phyloP scores from a whole-genome alignment of 2,888 invertebrate genomes.

The Sipha maydis region DNA sequence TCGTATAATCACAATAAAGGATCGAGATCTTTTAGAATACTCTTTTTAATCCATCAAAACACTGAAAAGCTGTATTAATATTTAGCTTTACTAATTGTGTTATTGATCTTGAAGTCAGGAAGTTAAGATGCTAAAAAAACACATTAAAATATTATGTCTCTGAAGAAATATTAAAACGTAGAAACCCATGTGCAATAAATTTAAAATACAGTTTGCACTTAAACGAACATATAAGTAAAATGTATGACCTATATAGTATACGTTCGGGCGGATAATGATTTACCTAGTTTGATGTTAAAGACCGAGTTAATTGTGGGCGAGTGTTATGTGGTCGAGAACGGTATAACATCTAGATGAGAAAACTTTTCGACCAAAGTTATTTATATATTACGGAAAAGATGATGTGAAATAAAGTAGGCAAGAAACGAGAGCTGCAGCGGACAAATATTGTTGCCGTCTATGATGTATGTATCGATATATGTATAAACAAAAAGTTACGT shows the following conservation, averaged over 20 bases:
- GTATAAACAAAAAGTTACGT: slow-evolving; percentile 15
- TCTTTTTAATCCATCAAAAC: neutral
- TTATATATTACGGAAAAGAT: neutral
- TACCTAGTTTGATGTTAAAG: neutral
- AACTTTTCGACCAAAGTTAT: slow-evolving; percentile 33
- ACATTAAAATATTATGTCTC: no score
- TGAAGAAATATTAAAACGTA: neutral
- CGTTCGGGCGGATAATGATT: neutral
- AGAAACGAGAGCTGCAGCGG: neutral
- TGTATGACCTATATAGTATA: neutral
- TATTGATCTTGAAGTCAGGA: no score
- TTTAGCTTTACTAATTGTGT: no score
- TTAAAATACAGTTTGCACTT: neutral
- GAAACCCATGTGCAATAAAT: neutral
- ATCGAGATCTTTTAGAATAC: neutral
- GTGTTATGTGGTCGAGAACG: neutral
- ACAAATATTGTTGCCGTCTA: slow-evolving; percentile 6
- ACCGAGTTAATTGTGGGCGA: slow-evolving; percentile 19
- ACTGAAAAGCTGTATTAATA: no score
- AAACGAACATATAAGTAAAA: neutral
- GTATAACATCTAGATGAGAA: neutral
- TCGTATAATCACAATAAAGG: slow-evolving; percentile 6
- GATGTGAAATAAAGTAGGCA: neutral
- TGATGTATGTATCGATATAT: neutral
- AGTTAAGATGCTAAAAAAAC: no score